Conservation (phyloP, 2,113 vertebrate species). For the Osmerus eperlanus region DNA sequence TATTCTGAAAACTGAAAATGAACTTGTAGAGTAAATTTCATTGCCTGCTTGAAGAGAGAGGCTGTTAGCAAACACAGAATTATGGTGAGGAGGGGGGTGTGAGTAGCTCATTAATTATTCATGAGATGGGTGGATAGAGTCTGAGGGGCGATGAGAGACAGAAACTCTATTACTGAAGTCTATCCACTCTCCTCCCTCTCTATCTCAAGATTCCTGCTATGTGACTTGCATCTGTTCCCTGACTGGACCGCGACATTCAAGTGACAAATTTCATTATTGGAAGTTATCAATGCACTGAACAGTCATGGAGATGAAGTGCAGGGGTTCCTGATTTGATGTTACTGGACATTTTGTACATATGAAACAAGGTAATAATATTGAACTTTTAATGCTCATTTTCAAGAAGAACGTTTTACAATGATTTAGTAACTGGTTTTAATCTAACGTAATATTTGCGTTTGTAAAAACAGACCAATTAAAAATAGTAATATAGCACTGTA, state of each 20-base stretch:
- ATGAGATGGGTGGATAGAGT: conserved; percentile 62
- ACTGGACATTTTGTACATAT: conserved; percentile 39
- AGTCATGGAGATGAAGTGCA: conserved; percentile 42
- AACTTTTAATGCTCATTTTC: no score
- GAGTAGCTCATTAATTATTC: conserved; percentile 65
- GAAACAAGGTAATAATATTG: not conserved
- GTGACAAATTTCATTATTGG: conserved; percentile 18
- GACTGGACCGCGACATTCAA: conserved; percentile 31
- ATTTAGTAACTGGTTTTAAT: no score
- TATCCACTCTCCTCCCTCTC: conserved; percentile 45
- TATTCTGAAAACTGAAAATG: no score
- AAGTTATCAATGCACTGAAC: conserved; percentile 31
- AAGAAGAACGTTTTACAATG: no score
- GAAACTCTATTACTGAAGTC: conserved; percentile 59
- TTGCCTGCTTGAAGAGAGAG: not conserved
- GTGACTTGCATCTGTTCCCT: conserved; percentile 41
- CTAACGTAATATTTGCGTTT: no score
- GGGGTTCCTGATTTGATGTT: conserved; percentile 45
- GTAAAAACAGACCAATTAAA: no score
- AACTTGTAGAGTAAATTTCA: not conserved
- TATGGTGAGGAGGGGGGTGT: conserved; percentile 57
- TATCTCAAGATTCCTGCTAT: conserved; percentile 47
- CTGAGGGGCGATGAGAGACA: conserved; percentile 56
- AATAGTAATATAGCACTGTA: not conserved
- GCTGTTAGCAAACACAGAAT: conserved; percentile 23